These are phyloP conservation scores for Cataglyphis albicans DNA, from an alignment of 2,888 invertebrate species.

Conservation along the genomic window DNA sequence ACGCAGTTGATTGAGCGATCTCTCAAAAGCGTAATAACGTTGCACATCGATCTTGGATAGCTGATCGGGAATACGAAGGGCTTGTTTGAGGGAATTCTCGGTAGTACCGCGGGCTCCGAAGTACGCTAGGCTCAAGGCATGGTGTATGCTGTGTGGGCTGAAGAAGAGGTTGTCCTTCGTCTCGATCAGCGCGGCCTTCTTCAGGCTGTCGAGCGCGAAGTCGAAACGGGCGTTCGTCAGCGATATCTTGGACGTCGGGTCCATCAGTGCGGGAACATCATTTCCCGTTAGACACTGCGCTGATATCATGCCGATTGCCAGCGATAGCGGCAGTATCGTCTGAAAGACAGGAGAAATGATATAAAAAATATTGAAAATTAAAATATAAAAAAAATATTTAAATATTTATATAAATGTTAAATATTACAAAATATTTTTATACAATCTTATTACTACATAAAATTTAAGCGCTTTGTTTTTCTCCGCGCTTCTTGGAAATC, in stretches of 20 bases:
- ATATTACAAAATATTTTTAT: too few species aligned
- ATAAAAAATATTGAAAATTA: background rate
- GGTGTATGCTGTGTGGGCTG: constrained; percentile 95
- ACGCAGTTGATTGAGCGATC: constrained; percentile 86
- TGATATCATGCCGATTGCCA: constrained; percentile 60
- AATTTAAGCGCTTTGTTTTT: too few species aligned
- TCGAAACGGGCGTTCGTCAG: constrained; percentile 89
- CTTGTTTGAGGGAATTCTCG: constrained; percentile 89
- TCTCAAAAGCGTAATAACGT: constrained; percentile 91
- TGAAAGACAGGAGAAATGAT: constrained; percentile 56
- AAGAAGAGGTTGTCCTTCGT: constrained; percentile 93
- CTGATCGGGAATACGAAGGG: constrained; percentile 88
- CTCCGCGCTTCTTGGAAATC: too few species aligned
- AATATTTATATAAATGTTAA: too few species aligned
- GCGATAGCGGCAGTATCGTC: constrained; percentile 67
- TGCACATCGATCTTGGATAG: constrained; percentile 91
- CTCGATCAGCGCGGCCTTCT: constrained; percentile 89
- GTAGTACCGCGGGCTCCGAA: constrained; percentile 92
- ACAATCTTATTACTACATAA: too few species aligned
- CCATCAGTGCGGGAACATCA: constrained; percentile 82
- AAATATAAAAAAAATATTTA: background rate
- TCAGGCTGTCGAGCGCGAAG: constrained; percentile 91
- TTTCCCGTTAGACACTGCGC: constrained; percentile 87
- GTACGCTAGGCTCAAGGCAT: constrained; percentile 92
- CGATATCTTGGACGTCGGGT: constrained; percentile 81